Conservation (phyloP, 2,113 vertebrate species). For the rabbit (Oryctolagus cuniculus) region DNA sequence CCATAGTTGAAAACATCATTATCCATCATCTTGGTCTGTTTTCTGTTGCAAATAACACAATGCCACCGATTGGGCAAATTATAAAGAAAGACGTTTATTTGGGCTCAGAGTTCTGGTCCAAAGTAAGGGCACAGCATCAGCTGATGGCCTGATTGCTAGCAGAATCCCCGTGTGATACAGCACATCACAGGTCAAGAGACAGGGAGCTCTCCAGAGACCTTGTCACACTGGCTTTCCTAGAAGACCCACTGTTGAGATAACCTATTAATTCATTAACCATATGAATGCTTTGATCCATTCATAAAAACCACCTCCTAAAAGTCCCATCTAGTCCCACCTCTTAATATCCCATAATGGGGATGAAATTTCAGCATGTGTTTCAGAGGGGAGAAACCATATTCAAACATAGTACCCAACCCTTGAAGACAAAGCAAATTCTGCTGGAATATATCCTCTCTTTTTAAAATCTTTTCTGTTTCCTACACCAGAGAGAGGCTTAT, state of each 20-base stretch:
- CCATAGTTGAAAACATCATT: background rate
- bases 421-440: conserved; percentile 21
- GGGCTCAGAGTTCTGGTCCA: background rate
- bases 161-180: background rate
- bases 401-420: background rate
- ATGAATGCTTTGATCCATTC: background rate
- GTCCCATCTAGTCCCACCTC: background rate
- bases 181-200: background rate
- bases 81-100: background rate
- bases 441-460: background rate
- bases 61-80: background rate
- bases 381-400: background rate
- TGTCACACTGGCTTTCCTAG: background rate
- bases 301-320: background rate
- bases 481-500: background rate
- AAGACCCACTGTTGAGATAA: background rate
- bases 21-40: background rate
- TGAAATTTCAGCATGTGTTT: background rate
- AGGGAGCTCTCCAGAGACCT: background rate
- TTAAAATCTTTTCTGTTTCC: background rate
- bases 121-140: background rate
- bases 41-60: background rate
- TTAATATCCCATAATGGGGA: background rate
- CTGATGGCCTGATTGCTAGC: background rate
- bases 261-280: background rate